A percentile compares a stretch with the other conserved stretches of the same genome.
phyloP scores from a whole-genome alignment of 2,888 invertebrate species.

The Buathra laborator region DNA sequence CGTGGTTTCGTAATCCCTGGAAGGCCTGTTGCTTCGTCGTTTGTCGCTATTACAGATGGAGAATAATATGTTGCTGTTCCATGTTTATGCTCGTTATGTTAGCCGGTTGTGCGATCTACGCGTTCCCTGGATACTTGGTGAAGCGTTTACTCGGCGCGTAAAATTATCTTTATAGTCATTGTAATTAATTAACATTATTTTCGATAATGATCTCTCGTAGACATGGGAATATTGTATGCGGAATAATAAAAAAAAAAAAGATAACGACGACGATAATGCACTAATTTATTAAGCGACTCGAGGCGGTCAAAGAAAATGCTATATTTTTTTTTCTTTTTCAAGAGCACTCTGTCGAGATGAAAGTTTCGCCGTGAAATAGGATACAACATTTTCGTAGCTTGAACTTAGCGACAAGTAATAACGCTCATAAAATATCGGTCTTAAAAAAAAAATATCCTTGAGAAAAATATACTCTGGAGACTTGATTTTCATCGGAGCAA shows the following conservation, averaged over 20 bases:
- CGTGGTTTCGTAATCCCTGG: slow-evolving; percentile 87
- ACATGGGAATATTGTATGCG: not conserved
- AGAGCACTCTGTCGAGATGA: not conserved
- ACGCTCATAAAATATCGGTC: not conserved
- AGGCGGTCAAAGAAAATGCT: not conserved
- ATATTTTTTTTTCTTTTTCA: not conserved
- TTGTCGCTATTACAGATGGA: slow-evolving; percentile 84
- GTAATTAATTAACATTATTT: slow-evolving; percentile 5
- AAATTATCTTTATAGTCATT: slow-evolving; percentile 64
- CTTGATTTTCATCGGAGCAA: slow-evolving; percentile 37
- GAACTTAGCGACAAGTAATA: slow-evolving; percentile 30
- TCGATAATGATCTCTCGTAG: not conserved
- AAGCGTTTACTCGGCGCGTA: slow-evolving; percentile 84
- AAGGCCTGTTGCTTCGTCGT: slow-evolving; percentile 84
- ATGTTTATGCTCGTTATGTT: slow-evolving; percentile 81
- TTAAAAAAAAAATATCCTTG: slow-evolving; percentile 11
- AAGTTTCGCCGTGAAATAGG: not conserved
- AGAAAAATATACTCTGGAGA: slow-evolving; percentile 23
- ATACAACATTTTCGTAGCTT: slow-evolving; percentile 18
- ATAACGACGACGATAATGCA: slow-evolving; percentile 10
- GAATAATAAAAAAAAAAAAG: slow-evolving; percentile 27
- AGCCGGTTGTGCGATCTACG: slow-evolving; percentile 84
- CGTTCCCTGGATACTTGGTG: slow-evolving; percentile 86
- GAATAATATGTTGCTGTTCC: slow-evolving; percentile 81
- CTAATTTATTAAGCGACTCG: not conserved